Percentiles rank a stretch among this genome's conserved stretches.
phyloP scores from a whole-genome alignment of 2,888 invertebrate genomes.

The Pimpla rufipes region DNA sequence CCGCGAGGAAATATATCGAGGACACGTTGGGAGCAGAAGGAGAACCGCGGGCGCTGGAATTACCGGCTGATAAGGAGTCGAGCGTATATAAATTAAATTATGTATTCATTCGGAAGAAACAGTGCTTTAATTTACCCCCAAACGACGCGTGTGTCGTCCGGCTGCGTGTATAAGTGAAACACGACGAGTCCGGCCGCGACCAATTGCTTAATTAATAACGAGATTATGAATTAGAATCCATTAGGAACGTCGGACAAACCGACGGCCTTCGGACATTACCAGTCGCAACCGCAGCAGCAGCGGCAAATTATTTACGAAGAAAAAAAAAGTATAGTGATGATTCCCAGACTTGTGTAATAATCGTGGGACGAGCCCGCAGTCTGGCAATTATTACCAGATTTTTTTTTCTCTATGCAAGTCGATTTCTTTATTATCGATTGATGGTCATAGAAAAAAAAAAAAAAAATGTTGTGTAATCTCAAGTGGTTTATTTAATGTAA shows the following conservation, averaged over 20 bases:
- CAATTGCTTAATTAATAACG: conserved; percentile 63
- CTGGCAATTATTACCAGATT: too few species aligned
- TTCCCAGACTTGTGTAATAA: too few species aligned
- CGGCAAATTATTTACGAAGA: background rate
- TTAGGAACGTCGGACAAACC: conserved; percentile 56
- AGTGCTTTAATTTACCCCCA: conserved; percentile 30
- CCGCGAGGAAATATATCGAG: conserved; percentile 17
- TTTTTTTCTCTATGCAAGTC: too few species aligned
- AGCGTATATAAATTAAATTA: conserved; percentile 43
- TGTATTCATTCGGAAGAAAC: conserved; percentile 21
- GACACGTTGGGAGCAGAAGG: background rate
- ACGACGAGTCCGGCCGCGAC: conserved; percentile 34
- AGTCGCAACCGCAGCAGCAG: background rate
- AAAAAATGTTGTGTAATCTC: background rate
- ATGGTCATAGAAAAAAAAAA: background rate
- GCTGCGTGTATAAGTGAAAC: conserved; percentile 6
- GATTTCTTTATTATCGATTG: background rate
- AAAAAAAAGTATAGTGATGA: too few species aligned
- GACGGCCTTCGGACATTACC: background rate
- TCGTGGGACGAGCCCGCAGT: too few species aligned
- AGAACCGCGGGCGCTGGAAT: background rate
- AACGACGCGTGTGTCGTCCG: background rate
- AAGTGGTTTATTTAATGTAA: background rate
- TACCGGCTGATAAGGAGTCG: conserved; percentile 18
- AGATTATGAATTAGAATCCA: conserved; percentile 69